Evolutionary conservation across 2,888 invertebrate genomes (phyloP), one percentile per base, ranked within the genome.

Genomic region (Myopa testacea): DNA sequence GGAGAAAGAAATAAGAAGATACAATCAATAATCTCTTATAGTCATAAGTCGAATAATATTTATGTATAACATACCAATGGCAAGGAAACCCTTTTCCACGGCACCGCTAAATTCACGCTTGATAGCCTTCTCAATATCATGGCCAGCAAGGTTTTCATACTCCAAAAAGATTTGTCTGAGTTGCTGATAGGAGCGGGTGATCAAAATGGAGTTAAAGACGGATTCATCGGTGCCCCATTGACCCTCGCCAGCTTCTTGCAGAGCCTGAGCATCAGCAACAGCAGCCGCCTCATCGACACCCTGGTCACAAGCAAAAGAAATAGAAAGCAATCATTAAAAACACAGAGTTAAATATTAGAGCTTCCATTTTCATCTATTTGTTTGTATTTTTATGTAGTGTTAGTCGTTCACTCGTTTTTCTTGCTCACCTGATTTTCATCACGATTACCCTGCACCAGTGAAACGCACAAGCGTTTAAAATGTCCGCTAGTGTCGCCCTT

Each of bases 401-500:
- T n/a, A 60, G 0, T 60, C 16, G 8, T 19, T 60, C n/a, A 10
- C 10, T 45, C 10, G 10, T 45, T 8, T 10, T 45, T 45, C 10
- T 62, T 26, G 37, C 80, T 82, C 80, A 86, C 86, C 81, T 89
- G 94, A 90, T 95, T 95, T 90, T 98, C 98, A 87, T 96, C 96
- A 71, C 98, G 93, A 87, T 96, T 96, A 78, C 95, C 96, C 91
- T 95, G 94, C 83, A 94, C 94, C 74, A 97, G 90, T 0, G 97
- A 96, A 37, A 98, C 95, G 84, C 97, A 93, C 72, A 98, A 92
- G 79, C 97, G 92, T 90, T 96, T 95, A 90, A 98, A 98, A 89
- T 96, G 95, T n/a, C 98, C 98, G 14, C 97, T 97, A 8, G 98
- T 97, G 88, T 98, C 98, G 73, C 95, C 95, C 87, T 95, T 95